Base-by-base conservation (phyloP, 2,888 invertebrate genomes). In the Chymomyza fuscimana region DNA sequence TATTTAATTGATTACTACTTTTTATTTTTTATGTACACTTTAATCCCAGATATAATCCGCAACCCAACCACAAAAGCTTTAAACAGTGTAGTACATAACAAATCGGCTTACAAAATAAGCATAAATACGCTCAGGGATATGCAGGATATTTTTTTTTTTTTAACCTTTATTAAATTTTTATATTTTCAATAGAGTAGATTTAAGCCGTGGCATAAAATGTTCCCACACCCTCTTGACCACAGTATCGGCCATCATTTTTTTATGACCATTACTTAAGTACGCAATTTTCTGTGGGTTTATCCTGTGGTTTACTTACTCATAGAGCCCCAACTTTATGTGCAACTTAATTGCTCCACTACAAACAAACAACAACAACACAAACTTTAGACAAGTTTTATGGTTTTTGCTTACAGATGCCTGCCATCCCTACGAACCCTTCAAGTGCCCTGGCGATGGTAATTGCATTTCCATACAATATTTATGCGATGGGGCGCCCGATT, bases 391-490 rank as follows among this genome's bases (percentile, higher is more conserved):
- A 54, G 54, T 54, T 54, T 54, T 19, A 25, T 58, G 15, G 52
- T 54, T 16, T 50, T 64, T 63, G 19, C 40, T 92, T 92, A 64
- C 90, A 95, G 95, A 94, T 68, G 94, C 95, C 85, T 98, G 98
- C 89, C 98, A 97, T 91, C 97, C 98, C 1, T 98, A 98, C 93
- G 97, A 98, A 92, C 98, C 98, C 51, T 98, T 98, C 93, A 97
- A 97, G 91, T 98, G 98, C 91, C 98, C 98, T 0, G 97, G 97
- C 74, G 97, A 97, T 90, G 96, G 96, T 46, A 95, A 96, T 91
- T 98, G 98, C 93, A 98, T 98, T 93, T 98, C 98, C 78, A 98
- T 98, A 92, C 98, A 98, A 92, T 98, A 98, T 92, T 94, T 98
- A 64, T 98, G 98, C 92, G 98, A 98, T 91, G 98, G 98, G 73